Conservation (phyloP, 2,113 vertebrate species). For the Pseudorasbora parva region DNA sequence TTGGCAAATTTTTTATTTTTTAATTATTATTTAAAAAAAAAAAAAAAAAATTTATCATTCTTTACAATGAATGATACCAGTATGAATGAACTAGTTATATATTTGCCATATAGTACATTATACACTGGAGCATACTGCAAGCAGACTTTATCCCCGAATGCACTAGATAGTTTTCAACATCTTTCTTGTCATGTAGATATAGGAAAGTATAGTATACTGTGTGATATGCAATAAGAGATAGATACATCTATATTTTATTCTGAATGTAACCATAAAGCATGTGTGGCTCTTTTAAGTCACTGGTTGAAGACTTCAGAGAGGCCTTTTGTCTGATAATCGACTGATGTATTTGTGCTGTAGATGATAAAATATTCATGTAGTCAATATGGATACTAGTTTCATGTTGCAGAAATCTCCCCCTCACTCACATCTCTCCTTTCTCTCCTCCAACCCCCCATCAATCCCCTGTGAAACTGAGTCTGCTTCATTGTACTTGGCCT, state of each 20-base stretch:
- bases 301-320: not conserved
- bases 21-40: no score
- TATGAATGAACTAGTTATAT: no score
- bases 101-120: not conserved
- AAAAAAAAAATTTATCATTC: no score
- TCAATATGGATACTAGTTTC: slow-evolving; percentile 46
- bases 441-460: slow-evolving; percentile 1
- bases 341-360: slow-evolving; percentile 45
- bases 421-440: not conserved
- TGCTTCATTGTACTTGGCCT: slow-evolving; percentile 1
- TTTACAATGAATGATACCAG: not conserved
- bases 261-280: not conserved
- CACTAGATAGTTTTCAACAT: not conserved
- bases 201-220: not conserved
- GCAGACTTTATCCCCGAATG: not conserved
- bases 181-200: not conserved
- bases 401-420: slow-evolving; percentile 29
- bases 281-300: slow-evolving; percentile 7
- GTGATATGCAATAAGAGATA: not conserved
- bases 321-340: slow-evolving; percentile 32
- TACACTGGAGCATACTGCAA: not conserved
- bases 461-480: slow-evolving; percentile 37
- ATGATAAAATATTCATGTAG: slow-evolving; percentile 56
- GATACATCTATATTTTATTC: not conserved
- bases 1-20: no score